Conservation (phyloP, 2,888 invertebrate genomes). For the Petrolisthes manimaculis region DNA sequence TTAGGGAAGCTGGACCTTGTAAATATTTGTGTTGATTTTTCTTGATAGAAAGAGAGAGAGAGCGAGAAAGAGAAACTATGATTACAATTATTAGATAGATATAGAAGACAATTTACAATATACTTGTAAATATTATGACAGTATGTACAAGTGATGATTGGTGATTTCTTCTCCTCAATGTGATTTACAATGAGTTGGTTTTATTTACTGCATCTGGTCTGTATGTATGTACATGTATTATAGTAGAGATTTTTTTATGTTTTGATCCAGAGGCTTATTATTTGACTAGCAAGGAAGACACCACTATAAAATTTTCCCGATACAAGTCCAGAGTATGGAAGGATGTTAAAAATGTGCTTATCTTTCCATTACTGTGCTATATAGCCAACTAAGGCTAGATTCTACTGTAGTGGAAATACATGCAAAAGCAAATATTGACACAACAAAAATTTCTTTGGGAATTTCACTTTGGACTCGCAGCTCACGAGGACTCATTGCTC, state of each 20-base stretch:
- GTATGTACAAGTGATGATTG: slow-evolving; percentile 60
- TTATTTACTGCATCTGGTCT: slow-evolving; percentile 38
- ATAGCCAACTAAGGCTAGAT: too few relatives aligned
- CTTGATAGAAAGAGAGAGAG: slow-evolving; percentile 49
- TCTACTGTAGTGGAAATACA: too few relatives aligned
- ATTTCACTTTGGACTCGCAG: neutral
- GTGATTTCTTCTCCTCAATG: slow-evolving; percentile 57
- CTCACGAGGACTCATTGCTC: slow-evolving; percentile 51
- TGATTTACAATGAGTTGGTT: slow-evolving; percentile 53
- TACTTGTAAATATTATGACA: slow-evolving; percentile 60
- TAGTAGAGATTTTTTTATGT: slow-evolving; percentile 49
- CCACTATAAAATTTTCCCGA: slow-evolving; percentile 24
- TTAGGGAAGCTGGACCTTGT: slow-evolving; percentile 52
- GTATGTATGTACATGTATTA: slow-evolving; percentile 62
- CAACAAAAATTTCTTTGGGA: neutral
- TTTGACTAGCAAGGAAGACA: slow-evolving; percentile 56
- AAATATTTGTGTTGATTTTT: slow-evolving; percentile 61
- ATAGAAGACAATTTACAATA: slow-evolving; percentile 54
- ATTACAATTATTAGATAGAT: slow-evolving; percentile 58
- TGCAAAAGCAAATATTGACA: too few relatives aligned
- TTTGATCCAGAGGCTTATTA: slow-evolving; percentile 53
- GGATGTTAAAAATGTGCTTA: neutral
- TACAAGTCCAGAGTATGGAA: neutral
- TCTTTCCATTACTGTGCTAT: neutral
- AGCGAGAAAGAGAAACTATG: neutral